Evolutionary conservation across 2,888 invertebrate species (phyloP).

Genomic region (Malacosoma neustria): DNA sequence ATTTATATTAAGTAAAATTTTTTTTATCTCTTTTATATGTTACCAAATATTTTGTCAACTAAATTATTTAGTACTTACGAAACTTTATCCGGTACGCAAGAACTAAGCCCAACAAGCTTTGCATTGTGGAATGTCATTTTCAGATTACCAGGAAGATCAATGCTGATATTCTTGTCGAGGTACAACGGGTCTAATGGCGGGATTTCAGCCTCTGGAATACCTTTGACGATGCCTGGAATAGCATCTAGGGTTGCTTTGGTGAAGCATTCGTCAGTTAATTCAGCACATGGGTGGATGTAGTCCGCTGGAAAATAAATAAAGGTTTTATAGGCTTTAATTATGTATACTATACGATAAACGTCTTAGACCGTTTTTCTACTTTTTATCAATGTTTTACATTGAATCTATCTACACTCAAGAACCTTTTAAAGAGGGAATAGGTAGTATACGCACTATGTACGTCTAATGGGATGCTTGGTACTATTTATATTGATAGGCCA

Average conservation of each 20-base stretch:
- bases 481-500: no score
- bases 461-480: no score
- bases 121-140: constrained; percentile 66
- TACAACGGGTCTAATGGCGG: constrained; percentile 51
- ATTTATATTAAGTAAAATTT: no score
- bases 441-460: no score
- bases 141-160: constrained; percentile 55
- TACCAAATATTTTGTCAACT: no score
- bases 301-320: constrained; percentile 35
- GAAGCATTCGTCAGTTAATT: constrained; percentile 58
- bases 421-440: no score
- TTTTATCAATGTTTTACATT: no score
- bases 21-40: no score
- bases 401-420: no score
- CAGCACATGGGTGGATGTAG: constrained; percentile 60
- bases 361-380: no score
- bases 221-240: constrained; percentile 57
- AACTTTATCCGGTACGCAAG: constrained; percentile 57
- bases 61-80: constrained; percentile 45
- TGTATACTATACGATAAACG: no score
- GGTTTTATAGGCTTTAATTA: no score
- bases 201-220: constrained; percentile 57
- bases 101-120: constrained; percentile 46
- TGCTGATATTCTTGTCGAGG: constrained; percentile 56
- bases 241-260: constrained; percentile 60